Evolutionary conservation across 2,113 vertebrate genomes (phyloP).

Genomic region (Marcusenius ussheri): DNA sequence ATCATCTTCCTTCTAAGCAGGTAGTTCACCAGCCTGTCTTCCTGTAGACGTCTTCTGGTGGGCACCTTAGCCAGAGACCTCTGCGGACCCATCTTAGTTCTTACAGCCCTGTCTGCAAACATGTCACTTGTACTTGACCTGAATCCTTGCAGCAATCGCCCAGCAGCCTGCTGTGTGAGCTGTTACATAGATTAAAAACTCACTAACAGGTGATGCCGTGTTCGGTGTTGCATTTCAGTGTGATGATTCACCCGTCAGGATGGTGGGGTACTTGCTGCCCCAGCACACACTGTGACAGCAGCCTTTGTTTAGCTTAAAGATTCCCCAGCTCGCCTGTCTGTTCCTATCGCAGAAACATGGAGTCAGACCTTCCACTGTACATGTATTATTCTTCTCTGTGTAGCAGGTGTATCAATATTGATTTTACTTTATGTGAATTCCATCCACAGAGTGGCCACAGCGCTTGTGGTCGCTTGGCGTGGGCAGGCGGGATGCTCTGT

Average conservation of each 20-base stretch:
- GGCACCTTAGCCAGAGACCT: not conserved
- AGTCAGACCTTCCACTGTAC: conserved; percentile 19
- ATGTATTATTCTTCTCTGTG: conserved; percentile 29
- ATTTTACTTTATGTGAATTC: conserved; percentile 54
- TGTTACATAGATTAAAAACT: not conserved
- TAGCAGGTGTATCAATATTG: conserved; percentile 61
- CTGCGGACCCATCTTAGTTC: not conserved
- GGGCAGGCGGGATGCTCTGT: not conserved
- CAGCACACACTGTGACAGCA: not conserved
- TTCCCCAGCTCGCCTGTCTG: not conserved
- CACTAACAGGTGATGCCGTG: not conserved
- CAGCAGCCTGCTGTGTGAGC: not conserved
- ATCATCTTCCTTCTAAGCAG: not conserved
- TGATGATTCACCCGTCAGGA: not conserved
- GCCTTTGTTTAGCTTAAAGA: not conserved
- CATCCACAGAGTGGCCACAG: conserved; percentile 31
- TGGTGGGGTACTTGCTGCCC: not conserved
- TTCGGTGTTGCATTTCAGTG: not conserved
- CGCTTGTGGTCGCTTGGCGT: conserved; percentile 27
- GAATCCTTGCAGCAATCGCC: not conserved
- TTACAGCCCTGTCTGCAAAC: not conserved
- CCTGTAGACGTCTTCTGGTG: not conserved
- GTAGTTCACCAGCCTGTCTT: not conserved
- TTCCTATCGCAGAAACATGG: not conserved
- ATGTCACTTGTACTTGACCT: not conserved